Base-by-base conservation (phyloP, 2,113 vertebrate genomes). In the Corvus cornix region DNA sequence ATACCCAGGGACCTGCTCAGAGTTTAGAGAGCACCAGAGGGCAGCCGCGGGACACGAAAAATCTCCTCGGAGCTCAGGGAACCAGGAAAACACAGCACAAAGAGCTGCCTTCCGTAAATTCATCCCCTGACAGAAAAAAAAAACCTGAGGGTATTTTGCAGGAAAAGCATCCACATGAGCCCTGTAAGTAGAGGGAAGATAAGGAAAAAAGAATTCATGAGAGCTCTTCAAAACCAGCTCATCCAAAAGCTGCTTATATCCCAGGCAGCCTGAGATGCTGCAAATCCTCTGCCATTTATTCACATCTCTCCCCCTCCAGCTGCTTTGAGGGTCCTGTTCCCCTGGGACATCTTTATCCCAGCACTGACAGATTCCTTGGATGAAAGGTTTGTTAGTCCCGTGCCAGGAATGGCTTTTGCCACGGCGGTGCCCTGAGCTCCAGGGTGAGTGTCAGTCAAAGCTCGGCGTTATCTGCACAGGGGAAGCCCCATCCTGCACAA, bases 381-480 rank as follows among this genome's bases (percentile, higher is more conserved):
- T 28, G 18, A 51, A 33, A 13, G 2, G 1, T 43, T 76, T 35
- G 26, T 46, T n/a, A 21, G 31, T 79, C 8, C 13, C 1, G 0
- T 5, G 18, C 39, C 59, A 56, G n/a, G 46, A 69, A 2, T 6
- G 10, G 31, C 22, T 63, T 77, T 87, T 46, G 48, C 43, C 22
- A 1, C 14, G 10, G 80, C 63, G 49, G 35, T 16, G 35, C 11
- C 67, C 53, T 0, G 4, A 70, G 43, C 55, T 69, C 11, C 27
- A 33, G 51, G 2, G 0, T 2, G 11, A 22, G 1, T 0, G 5
- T 3, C 18, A 5, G 37, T 1, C 37, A 39, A 11, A 64, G 7
- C 28, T 24, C 63, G 35, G 10, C 0, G 13, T 10, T 49, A 16
- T 4, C n/a, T 37, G 7, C 27, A 2, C 27, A 2, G 27, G 22